Percentiles rank a stretch among this genome's conserved stretches.
These are phyloP conservation scores for Bergia puertoricense DNA, from an alignment of 92 coral and sea anemone genomes.

Conservation along the genomic window DNA sequence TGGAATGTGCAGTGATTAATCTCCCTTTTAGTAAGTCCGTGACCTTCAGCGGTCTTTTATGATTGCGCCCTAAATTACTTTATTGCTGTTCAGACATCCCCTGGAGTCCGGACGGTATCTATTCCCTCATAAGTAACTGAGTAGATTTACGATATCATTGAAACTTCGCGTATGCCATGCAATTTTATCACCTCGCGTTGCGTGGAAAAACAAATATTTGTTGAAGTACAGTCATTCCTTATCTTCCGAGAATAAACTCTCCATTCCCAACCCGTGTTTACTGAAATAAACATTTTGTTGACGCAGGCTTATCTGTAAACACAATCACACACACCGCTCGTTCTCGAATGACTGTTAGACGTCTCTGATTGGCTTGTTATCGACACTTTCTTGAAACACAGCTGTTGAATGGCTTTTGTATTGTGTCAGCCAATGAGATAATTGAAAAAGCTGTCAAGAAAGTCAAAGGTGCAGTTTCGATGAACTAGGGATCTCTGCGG, in stretches of 20 bases:
- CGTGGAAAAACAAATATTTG: constrained; percentile 32
- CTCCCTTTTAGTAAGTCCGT: constrained; percentile 26
- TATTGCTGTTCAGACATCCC: constrained; percentile 32
- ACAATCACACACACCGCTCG: constrained; percentile 49
- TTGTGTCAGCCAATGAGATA: constrained; percentile 62
- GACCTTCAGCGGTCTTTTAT: constrained; percentile 26
- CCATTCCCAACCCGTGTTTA: constrained; percentile 41
- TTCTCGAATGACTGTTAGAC: constrained; percentile 42
- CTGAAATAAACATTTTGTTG: constrained; percentile 64
- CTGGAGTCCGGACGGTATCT: background rate
- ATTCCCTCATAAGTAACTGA: background rate
- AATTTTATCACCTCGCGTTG: background rate
- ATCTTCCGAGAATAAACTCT: constrained; percentile 61
- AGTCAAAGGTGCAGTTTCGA: constrained; percentile 46
- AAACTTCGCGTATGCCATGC: background rate
- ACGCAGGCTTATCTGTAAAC: constrained; percentile 47
- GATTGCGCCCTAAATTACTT: constrained; percentile 21
- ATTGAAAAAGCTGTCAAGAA: constrained; percentile 60
- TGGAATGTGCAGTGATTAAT: background rate
- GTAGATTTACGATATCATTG: constrained; percentile 16
- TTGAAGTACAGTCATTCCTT: constrained; percentile 50
- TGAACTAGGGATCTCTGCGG: constrained; percentile 36
- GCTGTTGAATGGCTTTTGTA: constrained; percentile 63
- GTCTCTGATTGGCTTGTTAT: constrained; percentile 28
- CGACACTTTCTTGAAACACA: constrained; percentile 31